phyloP scores from a whole-genome alignment of 2,797 vertebrate genomes.

The Pyrocephalus nanus region DNA sequence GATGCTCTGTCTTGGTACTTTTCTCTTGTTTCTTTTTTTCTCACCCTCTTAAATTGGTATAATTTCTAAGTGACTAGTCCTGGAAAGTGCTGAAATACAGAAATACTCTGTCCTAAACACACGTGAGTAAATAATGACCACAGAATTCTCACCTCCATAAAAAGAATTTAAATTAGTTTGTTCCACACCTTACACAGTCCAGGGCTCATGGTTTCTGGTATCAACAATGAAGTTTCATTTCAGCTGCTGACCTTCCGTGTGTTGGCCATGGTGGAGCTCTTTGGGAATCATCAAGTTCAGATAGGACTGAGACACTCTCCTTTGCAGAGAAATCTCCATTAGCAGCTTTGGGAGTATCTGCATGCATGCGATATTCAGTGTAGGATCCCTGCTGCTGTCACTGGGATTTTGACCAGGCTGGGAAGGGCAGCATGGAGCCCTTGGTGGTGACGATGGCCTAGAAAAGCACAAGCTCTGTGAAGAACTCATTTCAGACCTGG shows the following conservation, averaged over 20 bases:
- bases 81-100: background rate
- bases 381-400: background rate
- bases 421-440: background rate
- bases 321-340: background rate
- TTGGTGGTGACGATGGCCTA: background rate
- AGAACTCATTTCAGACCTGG: background rate
- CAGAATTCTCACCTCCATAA: background rate
- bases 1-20: background rate
- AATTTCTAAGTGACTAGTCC: background rate
- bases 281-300: background rate
- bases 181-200: background rate
- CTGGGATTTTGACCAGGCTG: background rate
- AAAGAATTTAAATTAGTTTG: background rate
- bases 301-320: background rate
- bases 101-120: background rate
- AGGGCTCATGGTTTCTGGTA: background rate
- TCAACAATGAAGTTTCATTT: background rate
- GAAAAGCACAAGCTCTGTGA: background rate
- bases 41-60: background rate
- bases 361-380: accelerated
- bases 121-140: background rate
- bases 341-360: background rate
- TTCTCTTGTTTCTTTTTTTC: background rate
- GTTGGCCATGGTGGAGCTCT: background rate
- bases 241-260: background rate